A percentile compares a stretch with the other conserved stretches of the same genome.
Conservation (phyloP, 2,113 vertebrate species). For the Alligator mississippiensis region DNA sequence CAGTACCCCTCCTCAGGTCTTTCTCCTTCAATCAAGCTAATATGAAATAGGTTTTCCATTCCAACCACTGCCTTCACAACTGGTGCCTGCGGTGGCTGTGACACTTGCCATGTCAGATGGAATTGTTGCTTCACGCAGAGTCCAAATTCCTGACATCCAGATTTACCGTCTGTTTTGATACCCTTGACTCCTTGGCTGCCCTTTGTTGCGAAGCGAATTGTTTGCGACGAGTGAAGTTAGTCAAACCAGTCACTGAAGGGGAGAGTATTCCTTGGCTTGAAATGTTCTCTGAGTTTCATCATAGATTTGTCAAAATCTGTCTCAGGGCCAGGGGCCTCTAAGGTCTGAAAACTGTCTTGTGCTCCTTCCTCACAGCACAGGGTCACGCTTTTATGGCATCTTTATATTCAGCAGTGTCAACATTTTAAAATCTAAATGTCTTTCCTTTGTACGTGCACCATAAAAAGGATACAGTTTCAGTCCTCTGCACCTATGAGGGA, state of each 20-base stretch:
- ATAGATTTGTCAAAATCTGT: conserved; percentile 1
- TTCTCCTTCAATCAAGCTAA: neutral
- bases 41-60: neutral
- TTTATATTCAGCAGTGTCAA: neutral
- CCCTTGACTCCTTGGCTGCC: conserved; percentile 37
- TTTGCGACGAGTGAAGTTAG: neutral
- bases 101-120: neutral
- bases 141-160: neutral
- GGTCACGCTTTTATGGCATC: neutral
- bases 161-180: neutral
- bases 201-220: neutral
- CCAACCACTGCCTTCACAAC: fast-evolving
- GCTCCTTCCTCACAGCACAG: neutral
- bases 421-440: neutral
- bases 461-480: neutral
- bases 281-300: conserved; percentile 19
- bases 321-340: conserved; percentile 14
- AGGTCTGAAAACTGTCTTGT: neutral
- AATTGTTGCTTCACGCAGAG: neutral
- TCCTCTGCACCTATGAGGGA: neutral
- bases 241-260: neutral
- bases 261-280: conserved; percentile 23
- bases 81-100: neutral
- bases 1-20: neutral
- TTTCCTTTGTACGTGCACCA: neutral